Evolutionary conservation across 2,888 invertebrate genomes (phyloP), one percentile per base, ranked within the genome.

Genomic region (Andrena fulva): DNA sequence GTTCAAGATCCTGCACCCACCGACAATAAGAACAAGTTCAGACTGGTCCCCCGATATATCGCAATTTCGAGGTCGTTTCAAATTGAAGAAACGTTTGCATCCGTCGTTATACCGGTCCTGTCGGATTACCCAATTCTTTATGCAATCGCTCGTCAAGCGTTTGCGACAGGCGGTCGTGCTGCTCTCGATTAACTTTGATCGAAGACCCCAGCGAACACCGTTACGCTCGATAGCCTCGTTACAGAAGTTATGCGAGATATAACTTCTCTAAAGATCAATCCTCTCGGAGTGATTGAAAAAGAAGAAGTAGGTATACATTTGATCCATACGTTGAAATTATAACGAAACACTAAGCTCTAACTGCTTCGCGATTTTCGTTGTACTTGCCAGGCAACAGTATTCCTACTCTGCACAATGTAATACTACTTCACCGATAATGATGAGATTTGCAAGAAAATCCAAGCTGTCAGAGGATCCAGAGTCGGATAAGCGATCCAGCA

Each of bases 71-170:
- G 86, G 77, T 77, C 85, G 73, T 70, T 68, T 79, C 75, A 76
- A 85, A 86, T 85, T 79, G 83, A 71, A 83, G 79, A 74, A 70
- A 69, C 72, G 81, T 81, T 78, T 63, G 82, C 78, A 75, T 77
- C 64, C 64, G 67, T 78, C 74, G 77, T 77, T 72, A 64, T 74
- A 77, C 86, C 83, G 88, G 82, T 52, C 77, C 85, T 83, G 87
- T 88, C 87, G 80, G 87, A 83, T 88, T 83, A 85, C 77, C 72
- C 82, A 83, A 86, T 86, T 81, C 83, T 85, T 87, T 88, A 78
- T 86, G 87, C 88, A 85, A 86, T 81, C 88, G 73, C 81, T 76
- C 66, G 82, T 86, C 82, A 86, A 80, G 69, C 74, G 35, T 54
- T 59, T 42, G 66, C 59, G 79, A 79, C 77, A 72, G 70, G 63